Conservation (phyloP, 1,140 invertebrate species). For the Macrotrachela quadricornifera region DNA sequence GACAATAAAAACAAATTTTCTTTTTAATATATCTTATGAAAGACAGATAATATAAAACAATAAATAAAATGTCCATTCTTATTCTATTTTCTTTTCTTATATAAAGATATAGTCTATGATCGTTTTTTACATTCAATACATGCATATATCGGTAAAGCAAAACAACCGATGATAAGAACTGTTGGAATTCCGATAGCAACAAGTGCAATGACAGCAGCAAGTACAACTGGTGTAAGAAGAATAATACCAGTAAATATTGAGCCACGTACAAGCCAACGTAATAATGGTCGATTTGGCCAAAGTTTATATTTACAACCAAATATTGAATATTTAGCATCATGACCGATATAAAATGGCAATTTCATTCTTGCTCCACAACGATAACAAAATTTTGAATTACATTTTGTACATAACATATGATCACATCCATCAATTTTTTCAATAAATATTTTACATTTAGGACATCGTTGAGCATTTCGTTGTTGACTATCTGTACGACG, state of each 20-base stretch:
- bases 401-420: slow-evolving; percentile 28
- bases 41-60: too few species aligned
- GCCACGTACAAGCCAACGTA: slow-evolving; percentile 26
- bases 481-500: slow-evolving; percentile 14
- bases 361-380: slow-evolving; percentile 9
- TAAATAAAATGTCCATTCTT: too few species aligned
- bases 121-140: neutral
- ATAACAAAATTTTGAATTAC: slow-evolving; percentile 15
- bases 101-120: too few species aligned
- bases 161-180: neutral
- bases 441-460: slow-evolving; percentile 32
- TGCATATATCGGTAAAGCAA: neutral
- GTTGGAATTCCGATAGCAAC: neutral
- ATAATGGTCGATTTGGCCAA: slow-evolving; percentile 21
- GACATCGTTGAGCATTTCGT: slow-evolving; percentile 32
- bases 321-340: slow-evolving; percentile 27
- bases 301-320: slow-evolving; percentile 31
- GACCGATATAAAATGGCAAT: slow-evolving; percentile 16
- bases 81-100: too few species aligned
- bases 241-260: slow-evolving; percentile 28
- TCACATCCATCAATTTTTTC: slow-evolving; percentile 30
- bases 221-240: slow-evolving; percentile 18
- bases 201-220: slow-evolving; percentile 15
- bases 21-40: too few species aligned
- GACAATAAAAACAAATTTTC: too few species aligned